A percentile compares a stretch with the other conserved stretches of the same genome.
phyloP scores from a whole-genome alignment of 2,888 invertebrate species.

The Thecocarcelia acutangulata region DNA sequence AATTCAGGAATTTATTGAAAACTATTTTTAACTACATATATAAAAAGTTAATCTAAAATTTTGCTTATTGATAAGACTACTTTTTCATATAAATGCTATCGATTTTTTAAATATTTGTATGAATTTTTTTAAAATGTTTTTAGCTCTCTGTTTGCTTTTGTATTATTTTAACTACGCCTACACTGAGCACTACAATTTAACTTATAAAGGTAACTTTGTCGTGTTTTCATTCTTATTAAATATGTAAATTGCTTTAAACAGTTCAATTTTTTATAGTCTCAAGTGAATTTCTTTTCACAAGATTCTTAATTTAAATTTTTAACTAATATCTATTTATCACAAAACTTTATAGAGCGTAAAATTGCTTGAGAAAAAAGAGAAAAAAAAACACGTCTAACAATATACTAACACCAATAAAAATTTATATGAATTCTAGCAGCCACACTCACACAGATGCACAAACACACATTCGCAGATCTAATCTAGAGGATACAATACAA shows the following conservation, averaged over 20 bases:
- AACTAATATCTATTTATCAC: conserved; percentile 52
- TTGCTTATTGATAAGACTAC: no score
- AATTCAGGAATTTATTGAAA: no score
- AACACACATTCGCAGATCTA: not conserved
- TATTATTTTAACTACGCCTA: no score
- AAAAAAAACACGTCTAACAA: not conserved
- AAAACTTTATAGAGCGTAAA: conserved; percentile 66
- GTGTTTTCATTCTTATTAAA: not conserved
- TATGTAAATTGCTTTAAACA: not conserved
- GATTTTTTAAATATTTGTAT: no score
- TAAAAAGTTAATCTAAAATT: no score
- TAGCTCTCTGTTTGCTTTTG: no score
- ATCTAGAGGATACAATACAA: conserved; percentile 27
- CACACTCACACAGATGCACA: not conserved
- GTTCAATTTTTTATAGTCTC: conserved; percentile 8
- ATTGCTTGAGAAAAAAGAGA: conserved; percentile 55
- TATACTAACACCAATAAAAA: no score
- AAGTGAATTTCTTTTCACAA: conserved; percentile 16
- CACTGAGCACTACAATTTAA: no score
- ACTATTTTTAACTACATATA: no score
- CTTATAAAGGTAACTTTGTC: no score
- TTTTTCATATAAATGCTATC: no score
- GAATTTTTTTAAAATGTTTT: no score
- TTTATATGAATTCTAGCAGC: not conserved
- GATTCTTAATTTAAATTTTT: conserved; percentile 59